Conservation (phyloP, 2,113 vertebrate species). For the Otus sunia region DNA sequence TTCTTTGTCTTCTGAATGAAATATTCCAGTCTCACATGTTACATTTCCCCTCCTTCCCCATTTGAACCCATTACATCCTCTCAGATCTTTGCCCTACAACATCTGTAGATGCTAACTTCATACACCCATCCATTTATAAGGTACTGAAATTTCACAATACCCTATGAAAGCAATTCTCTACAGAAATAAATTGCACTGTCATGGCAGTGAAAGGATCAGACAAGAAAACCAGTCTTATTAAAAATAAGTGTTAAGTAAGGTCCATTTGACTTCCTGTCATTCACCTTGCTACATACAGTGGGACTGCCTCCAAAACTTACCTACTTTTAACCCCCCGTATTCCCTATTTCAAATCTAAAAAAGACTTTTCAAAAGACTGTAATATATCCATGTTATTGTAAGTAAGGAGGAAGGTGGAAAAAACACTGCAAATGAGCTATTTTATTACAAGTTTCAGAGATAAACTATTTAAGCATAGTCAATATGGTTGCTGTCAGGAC, state of each 20-base stretch:
- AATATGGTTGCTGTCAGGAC: not conserved
- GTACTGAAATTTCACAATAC: not conserved
- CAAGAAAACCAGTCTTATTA: conserved; percentile 22
- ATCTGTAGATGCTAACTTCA: not conserved
- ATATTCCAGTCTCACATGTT: not conserved
- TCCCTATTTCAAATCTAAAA: not conserved
- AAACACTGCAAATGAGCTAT: not conserved
- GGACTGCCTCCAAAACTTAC: not conserved
- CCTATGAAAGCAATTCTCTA: not conserved
- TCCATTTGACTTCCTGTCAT: not conserved
- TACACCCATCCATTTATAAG: not conserved
- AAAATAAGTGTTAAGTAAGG: conserved; percentile 3
- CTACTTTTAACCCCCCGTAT: not conserved
- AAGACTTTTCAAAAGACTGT: not conserved
- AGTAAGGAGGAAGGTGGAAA: not conserved
- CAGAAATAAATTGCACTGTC: conserved; percentile 24
- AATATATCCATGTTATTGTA: not conserved
- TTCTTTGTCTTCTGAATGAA: not conserved
- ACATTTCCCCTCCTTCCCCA: not conserved
- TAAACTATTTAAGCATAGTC: not conserved
- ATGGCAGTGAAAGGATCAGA: not conserved
- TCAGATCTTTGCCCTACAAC: not conserved
- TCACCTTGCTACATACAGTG: not conserved
- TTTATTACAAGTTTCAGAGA: not conserved
- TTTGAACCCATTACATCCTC: not conserved